Base-by-base conservation (phyloP, 2,797 vertebrate genomes). In the Paratrypauchen microcephalus region DNA sequence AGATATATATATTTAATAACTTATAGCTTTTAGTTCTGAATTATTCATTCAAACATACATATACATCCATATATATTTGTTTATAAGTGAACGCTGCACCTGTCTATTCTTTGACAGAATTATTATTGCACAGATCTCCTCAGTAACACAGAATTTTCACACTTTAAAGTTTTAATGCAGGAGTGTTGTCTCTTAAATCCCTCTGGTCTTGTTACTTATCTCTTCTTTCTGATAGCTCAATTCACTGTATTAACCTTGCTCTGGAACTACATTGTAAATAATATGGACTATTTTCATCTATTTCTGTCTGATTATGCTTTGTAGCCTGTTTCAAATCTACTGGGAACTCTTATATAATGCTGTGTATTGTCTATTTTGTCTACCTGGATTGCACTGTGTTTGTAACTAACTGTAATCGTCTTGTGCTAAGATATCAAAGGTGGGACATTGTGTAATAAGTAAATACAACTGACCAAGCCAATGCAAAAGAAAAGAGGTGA, bases 301-400 rank as follows among this genome's bases (percentile, higher is more conserved):
- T 82, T 65, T 62, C 75, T 80, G 36, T 83, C 39, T 77, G 73
- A 81, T 70, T 85, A 65, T 75, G 73, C 76, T 73, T 66, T 69
- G 62, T 76, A 56, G 73, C 66, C 68, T 78, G 70, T 83, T 72
- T 67, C 65, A 48, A 41, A 68, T 71, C 77, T 83, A 72, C 69
- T 32, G 74, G 68, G 78, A 65, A 65, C 62, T 47, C 62, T 84
- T 80, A 74, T 64, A 47, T 80, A 86, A 83, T 41, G 1, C 64
- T 45, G 75, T 50, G 65, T 47, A 73, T 47, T 63, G 69, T 78
- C 1, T 12, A 68, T 71, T 74, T 30, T 73, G 9, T 5, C 11
- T 71, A 66, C 24, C 39, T 56, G 66, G 26, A 68, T 72, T 18
- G 21, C 54, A n/a, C 15, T 28, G 60, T 73, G 68, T 68, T 21